phyloP scores from a whole-genome alignment of 1,140 invertebrate genomes.

The Penaeus chinensis region DNA sequence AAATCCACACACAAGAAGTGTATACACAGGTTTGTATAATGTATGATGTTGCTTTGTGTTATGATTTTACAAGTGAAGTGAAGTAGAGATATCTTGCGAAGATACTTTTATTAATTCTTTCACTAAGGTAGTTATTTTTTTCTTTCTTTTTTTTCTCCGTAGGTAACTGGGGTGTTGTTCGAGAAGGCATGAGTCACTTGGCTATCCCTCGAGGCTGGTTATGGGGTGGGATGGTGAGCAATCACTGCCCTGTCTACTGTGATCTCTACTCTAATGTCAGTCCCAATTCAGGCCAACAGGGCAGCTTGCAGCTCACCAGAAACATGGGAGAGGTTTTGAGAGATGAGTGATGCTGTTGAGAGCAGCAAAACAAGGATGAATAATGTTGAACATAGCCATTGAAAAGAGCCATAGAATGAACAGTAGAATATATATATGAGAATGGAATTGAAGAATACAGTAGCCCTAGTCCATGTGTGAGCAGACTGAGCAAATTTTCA shows the following conservation, averaged over 20 bases:
- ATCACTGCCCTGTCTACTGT: slow-evolving; percentile 80
- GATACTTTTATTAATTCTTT: not conserved
- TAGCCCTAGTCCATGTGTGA: too few relatives aligned
- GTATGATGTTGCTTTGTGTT: not conserved
- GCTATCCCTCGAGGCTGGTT: slow-evolving; percentile 84
- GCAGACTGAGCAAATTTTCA: too few relatives aligned
- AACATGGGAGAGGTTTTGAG: slow-evolving; percentile 16
- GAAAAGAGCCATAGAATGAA: not conserved
- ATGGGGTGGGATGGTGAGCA: slow-evolving; percentile 81
- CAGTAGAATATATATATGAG: not conserved
- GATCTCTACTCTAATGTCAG: slow-evolving; percentile 66
- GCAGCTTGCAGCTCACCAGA: slow-evolving; percentile 6
- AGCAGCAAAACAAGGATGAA: not conserved
- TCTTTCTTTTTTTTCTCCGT: slow-evolving; percentile 47
- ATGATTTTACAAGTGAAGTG: too few relatives aligned
- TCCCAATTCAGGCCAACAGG: not conserved
- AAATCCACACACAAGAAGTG: slow-evolving; percentile 65
- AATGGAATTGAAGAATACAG: not conserved
- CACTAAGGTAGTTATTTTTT: not conserved
- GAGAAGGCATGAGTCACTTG: slow-evolving; percentile 78
- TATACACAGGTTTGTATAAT: slow-evolving; percentile 67
- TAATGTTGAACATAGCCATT: not conserved
- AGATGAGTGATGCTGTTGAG: slow-evolving; percentile 15
- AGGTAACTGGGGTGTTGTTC: slow-evolving; percentile 76
- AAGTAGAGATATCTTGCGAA: not conserved